Conservation (phyloP, 2,113 vertebrate species). For the Hydrochoerus hydrochaeris region DNA sequence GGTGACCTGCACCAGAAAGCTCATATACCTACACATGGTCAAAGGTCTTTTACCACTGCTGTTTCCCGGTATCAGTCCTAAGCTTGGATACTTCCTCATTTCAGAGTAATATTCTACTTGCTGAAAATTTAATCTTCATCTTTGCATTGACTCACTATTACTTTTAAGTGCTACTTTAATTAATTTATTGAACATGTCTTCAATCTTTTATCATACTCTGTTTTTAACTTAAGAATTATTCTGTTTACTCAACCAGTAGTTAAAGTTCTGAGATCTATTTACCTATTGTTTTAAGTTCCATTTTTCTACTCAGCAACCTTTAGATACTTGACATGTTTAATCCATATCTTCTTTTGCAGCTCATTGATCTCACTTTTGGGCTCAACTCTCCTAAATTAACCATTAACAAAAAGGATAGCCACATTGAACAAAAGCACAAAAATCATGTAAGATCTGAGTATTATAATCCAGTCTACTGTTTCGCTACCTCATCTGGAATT, state of each 20-base stretch:
- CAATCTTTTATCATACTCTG: not conserved
- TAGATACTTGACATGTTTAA: not conserved
- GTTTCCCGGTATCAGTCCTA: not conserved
- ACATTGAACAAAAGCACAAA: not conserved
- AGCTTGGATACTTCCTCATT: not conserved
- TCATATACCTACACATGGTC: not conserved
- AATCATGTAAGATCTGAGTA: not conserved
- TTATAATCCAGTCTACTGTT: not conserved
- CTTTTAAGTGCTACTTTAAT: not conserved
- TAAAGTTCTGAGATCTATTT: not conserved
- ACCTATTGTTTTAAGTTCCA: not conserved
- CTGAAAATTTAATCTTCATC: not conserved
- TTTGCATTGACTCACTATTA: not conserved
- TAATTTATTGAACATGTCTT: not conserved
- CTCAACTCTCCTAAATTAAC: not conserved
- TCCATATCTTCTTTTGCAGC: not conserved
- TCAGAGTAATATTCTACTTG: not conserved
- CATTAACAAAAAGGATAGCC: not conserved
- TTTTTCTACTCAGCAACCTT: not conserved
- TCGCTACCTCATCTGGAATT: not conserved
- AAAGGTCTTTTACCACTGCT: not conserved
- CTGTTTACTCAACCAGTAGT: not conserved
- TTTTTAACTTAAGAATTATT: not conserved
- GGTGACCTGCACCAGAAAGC: too few species aligned
- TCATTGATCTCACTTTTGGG: not conserved